A percentile compares a stretch with the other conserved stretches of the same genome.
Evolutionary conservation across 1,140 invertebrate species (phyloP).

Genomic region (Bombus waltoni): DNA sequence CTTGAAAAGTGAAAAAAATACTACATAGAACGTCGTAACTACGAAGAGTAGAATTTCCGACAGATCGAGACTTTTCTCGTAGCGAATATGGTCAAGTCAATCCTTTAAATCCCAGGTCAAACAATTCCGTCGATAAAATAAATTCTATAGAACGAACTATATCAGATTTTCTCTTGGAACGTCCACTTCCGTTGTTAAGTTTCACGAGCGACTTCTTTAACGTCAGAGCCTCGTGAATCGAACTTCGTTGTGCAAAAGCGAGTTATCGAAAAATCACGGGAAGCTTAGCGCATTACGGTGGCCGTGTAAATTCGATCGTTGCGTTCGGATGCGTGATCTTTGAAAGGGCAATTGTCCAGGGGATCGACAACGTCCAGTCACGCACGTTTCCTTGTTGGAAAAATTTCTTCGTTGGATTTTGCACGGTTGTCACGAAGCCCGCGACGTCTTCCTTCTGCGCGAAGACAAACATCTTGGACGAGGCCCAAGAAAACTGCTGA

Average conservation of each 20-base stretch:
- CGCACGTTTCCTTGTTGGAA: neutral
- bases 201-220: neutral
- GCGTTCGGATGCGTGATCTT: neutral
- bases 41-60: neutral
- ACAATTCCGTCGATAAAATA: neutral
- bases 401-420: slow-evolving; percentile 5
- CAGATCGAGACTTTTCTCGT: neutral
- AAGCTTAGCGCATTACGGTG: neutral
- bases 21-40: too few species aligned
- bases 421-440: slow-evolving; percentile 15
- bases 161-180: neutral
- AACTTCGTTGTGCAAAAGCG: neutral
- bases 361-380: neutral
- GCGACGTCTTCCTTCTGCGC: neutral
- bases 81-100: neutral
- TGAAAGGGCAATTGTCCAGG: neutral
- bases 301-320: neutral
- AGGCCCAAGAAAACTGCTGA: slow-evolving; percentile 65
- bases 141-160: neutral
- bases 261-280: neutral
- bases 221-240: neutral
- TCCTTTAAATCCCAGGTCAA: neutral
- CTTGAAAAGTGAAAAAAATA: neutral
- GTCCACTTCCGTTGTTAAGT: neutral
- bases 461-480: slow-evolving; percentile 57